Evolutionary conservation across 1,140 invertebrate genomes (phyloP), one percentile per base, ranked within the genome.

Genomic region (Cephus cinctus): DNA sequence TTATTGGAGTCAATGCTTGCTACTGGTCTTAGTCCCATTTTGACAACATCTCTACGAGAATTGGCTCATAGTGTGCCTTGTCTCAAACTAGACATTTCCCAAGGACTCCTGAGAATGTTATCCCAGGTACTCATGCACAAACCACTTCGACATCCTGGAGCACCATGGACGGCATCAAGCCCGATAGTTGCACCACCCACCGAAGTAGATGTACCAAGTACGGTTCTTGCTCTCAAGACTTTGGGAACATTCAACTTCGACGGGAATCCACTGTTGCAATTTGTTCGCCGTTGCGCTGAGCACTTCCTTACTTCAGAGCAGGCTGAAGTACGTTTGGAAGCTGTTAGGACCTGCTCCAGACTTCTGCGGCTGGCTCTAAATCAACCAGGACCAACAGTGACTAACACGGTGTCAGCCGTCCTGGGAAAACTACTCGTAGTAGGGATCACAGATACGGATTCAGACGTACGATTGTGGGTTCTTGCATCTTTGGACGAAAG

Each of bases 181-280:
- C 73, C 71, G 0, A 67, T 67, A 5, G 54, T 63, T 0, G 64
- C 64, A 0, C 53, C 68, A 8, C 63, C 67, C 1, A 50, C 68
- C 2, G 70, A 77, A 16, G 68, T 73, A 21, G 94, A 97, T 67
- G 84, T 89, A 2, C 78, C 85, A 6, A 92, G 87, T 41, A 89
- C 94, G 36, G 94, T 97, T 2, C 74, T 99, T 11, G 97, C 96
- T 1, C 73, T 99, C 2, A 85, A 90, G 64, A 98, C 96, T 2
- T 81, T 99, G 1, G 95, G 95, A 2, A 93, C 86, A 3, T 99
- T 99, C 71, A 92, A 98, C 69, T 99, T 99, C 77, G 92, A 98
- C 73, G 92, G 92, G 3, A 91, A 96, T 67, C 92, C 90, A 30
- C 77, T 97, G 55, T 81, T 97, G 22, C 91, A 94, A 61, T 97